These are phyloP conservation scores for Sphaerophoria rueppellii DNA, from an alignment of 2,888 invertebrate genomes.

Conservation along the genomic window DNA sequence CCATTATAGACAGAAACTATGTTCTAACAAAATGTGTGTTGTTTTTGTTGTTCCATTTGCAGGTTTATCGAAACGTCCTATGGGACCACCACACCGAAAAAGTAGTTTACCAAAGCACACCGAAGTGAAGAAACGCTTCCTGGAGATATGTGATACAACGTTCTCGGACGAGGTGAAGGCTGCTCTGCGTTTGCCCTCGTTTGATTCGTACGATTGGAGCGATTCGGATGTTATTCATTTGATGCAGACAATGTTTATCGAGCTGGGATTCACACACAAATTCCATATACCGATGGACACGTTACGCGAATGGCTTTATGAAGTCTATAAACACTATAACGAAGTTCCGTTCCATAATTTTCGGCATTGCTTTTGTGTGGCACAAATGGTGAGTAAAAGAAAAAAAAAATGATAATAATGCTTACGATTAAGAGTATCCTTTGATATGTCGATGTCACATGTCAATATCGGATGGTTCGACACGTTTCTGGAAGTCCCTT, in stretches of 20 bases:
- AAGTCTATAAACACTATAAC: constrained; percentile 91
- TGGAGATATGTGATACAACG: constrained; percentile 82
- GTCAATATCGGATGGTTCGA: constrained; percentile 26
- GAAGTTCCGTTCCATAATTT: constrained; percentile 95
- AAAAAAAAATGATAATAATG: background rate
- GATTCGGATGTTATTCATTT: constrained; percentile 90
- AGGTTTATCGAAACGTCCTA: constrained; percentile 82
- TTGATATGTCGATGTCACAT: constrained; percentile 42
- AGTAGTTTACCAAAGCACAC: constrained; percentile 83
- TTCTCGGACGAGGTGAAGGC: constrained; percentile 82
- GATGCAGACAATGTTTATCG: constrained; percentile 91
- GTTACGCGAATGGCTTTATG: constrained; percentile 88
- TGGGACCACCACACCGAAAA: constrained; percentile 82
- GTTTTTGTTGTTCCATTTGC: constrained; percentile 59
- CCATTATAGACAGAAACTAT: background rate
- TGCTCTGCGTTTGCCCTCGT: constrained; percentile 83
- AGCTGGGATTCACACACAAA: constrained; percentile 88
- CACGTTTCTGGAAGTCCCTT: constrained; percentile 26
- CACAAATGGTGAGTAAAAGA: constrained; percentile 89
- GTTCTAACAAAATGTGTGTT: constrained; percentile 28
- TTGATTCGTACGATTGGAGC: constrained; percentile 92
- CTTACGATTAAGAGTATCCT: constrained; percentile 4
- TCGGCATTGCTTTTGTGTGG: constrained; percentile 93
- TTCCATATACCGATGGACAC: constrained; percentile 89
- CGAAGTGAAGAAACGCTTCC: constrained; percentile 82